phyloP scores from a whole-genome alignment of 1,140 invertebrate genomes.

The Drosophila neocordata region DNA sequence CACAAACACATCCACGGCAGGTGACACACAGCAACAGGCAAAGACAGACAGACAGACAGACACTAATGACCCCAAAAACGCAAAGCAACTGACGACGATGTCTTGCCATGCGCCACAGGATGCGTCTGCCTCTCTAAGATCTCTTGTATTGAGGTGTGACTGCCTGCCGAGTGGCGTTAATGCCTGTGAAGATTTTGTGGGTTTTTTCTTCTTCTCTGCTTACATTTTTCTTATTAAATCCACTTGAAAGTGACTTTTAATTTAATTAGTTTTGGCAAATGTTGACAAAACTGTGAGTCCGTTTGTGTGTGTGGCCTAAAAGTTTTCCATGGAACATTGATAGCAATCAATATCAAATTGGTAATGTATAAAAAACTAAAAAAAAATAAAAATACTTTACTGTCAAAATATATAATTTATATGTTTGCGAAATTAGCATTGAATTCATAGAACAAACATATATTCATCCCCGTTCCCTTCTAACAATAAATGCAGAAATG shows the following conservation, averaged over 20 bases:
- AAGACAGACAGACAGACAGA: conserved; percentile 25
- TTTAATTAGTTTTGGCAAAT: conserved; percentile 68
- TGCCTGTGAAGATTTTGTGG: conserved; percentile 69
- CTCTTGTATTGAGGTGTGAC: conserved; percentile 42
- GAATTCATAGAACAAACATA: conserved; percentile 40
- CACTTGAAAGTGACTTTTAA: conserved; percentile 38
- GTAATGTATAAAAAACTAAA: conserved; percentile 3
- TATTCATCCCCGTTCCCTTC: conserved; percentile 13
- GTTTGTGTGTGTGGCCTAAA: conserved; percentile 47
- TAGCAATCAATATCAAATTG: conserved; percentile 30
- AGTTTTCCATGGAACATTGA: conserved; percentile 44
- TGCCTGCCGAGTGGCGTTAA: conserved; percentile 51
- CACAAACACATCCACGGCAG: conserved; percentile 53
- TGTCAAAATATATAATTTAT: conserved; percentile 76
- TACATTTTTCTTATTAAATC: conserved; percentile 27
- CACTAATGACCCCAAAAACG: conserved; percentile 67
- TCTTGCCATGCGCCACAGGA: conserved; percentile 77
- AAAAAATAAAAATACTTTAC: conserved; percentile 18
- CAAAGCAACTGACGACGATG: conserved; percentile 27
- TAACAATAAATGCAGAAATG: conserved; percentile 45
- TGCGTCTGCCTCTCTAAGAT: conserved; percentile 55
- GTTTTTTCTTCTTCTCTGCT: conserved; percentile 26
- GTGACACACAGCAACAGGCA: conserved; percentile 52
- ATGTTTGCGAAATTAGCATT: conserved; percentile 67
- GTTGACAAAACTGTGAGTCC: conserved; percentile 42